Base-by-base conservation (phyloP, 2,888 invertebrate genomes). In the Coleophora flavipennella region DNA sequence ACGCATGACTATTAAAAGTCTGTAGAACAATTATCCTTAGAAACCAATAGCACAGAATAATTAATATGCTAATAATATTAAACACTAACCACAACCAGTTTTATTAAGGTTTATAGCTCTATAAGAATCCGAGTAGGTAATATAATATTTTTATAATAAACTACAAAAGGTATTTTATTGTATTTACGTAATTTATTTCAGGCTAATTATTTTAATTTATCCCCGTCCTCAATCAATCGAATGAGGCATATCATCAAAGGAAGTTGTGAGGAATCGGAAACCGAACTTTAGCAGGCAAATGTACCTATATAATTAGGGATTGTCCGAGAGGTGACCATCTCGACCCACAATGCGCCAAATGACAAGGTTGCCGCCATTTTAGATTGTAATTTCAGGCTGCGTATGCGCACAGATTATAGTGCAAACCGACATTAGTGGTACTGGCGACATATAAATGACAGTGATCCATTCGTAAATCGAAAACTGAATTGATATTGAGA, bases 391-490 rank as follows among this genome's bases (percentile, higher is more conserved):
- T 76, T 71, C 53, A 65, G 64, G 50, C 51, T 71, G 69, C 64
- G 67, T 67, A 62, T 52, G 67, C 65, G 61, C 63, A 59, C 68
- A 75, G 78, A 83, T 83, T 81, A 79, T 68, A 76, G 76, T 66
- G 72, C 66, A 49, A 62, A 55, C 52, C 46, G 54, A 57, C 59
- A 72, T 73, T 73, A 69, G 71, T 53, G 59, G 61, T 59, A 55
- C 54, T 55, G 64, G 57, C 59, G 72, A 74, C 73, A 71, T 45
- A 57, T 61, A 70, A 53, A 74, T 72, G 66, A 72, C 69, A 62
- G 68, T 62, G 58, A 52, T 46, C 48, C 44, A 41, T 49, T 31
- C 27, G 13, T 53, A 49, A 49, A 53, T 55, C 51, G 50, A 45
- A 41, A 57, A 59, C 58, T 45, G 57, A 63, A 63, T 63, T 62